A percentile compares a stretch with the other conserved stretches of the same genome.
These are phyloP conservation scores for Sparidentex hasta DNA, from an alignment of 2,797 vertebrate genomes.

Conservation along the genomic window DNA sequence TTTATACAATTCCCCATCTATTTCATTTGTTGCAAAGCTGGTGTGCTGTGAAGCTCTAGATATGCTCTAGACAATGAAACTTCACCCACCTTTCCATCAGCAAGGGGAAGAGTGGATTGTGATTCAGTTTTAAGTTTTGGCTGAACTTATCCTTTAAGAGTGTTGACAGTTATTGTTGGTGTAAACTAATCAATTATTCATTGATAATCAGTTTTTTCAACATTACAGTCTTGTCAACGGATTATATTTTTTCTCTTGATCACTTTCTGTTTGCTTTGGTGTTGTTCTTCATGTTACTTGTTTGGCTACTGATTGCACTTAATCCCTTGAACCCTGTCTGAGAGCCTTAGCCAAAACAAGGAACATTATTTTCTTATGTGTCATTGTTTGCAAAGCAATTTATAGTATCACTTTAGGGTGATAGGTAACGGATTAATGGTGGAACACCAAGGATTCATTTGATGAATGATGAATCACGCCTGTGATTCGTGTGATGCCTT, in stretches of 20 bases:
- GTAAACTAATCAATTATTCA: neutral
- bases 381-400: slow-evolving; percentile 18
- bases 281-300: neutral
- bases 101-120: no score
- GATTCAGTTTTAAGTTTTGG: no score
- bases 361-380: neutral
- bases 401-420: slow-evolving; percentile 9
- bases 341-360: neutral
- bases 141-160: no score
- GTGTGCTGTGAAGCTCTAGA: no score
- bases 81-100: no score
- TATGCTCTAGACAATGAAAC: no score
- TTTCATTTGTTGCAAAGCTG: no score
- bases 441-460: slow-evolving; percentile 34
- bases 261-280: neutral
- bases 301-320: slow-evolving; percentile 1
- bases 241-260: neutral
- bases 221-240: neutral
- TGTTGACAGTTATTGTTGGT: slow-evolving; percentile 2
- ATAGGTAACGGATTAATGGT: slow-evolving; percentile 26
- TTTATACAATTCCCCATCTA: no score
- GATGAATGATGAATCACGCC: slow-evolving; percentile 25
- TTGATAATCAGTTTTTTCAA: neutral
- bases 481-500: slow-evolving; percentile 2
- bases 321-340: slow-evolving; percentile 11